A percentile compares a stretch with the other conserved stretches of the same genome.
Evolutionary conservation across 2,888 invertebrate species (phyloP).

Genomic region (Ichneumoninae sp.): DNA sequence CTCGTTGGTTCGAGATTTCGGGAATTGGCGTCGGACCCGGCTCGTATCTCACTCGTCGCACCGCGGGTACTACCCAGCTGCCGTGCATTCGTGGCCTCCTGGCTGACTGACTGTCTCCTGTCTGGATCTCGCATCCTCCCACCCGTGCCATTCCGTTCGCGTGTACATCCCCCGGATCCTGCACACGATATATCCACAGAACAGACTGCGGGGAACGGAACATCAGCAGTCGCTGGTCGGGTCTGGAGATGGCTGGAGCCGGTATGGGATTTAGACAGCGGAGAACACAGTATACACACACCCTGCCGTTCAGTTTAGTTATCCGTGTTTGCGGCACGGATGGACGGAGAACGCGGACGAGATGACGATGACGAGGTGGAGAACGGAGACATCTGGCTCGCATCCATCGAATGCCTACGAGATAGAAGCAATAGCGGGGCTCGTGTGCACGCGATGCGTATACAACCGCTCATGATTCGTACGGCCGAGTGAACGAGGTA

Average conservation of each 20-base stretch:
- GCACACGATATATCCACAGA: slow-evolving; percentile 22
- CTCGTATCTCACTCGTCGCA: slow-evolving; percentile 58
- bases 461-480: slow-evolving; percentile 11
- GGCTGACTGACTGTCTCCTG: slow-evolving; percentile 40
- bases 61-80: slow-evolving; percentile 22
- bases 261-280: slow-evolving; percentile 13
- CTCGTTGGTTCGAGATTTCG: slow-evolving; percentile 44
- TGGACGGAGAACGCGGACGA: slow-evolving; percentile 32
- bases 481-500: slow-evolving; percentile 12
- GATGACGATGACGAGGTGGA: slow-evolving; percentile 49
- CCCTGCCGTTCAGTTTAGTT: slow-evolving; percentile 3
- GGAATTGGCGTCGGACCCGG: slow-evolving; percentile 58
- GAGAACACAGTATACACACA: background rate
- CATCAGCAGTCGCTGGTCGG: slow-evolving; percentile 32
- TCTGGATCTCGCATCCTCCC: slow-evolving; percentile 43
- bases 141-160: slow-evolving; percentile 26
- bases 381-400: slow-evolving; percentile 76
- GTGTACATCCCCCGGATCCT: slow-evolving; percentile 15
- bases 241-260: background rate
- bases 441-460: slow-evolving; percentile 50
- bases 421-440: slow-evolving; percentile 36
- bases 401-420: slow-evolving; percentile 71
- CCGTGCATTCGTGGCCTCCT: slow-evolving; percentile 35
- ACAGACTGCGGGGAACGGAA: slow-evolving; percentile 28
- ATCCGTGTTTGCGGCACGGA: slow-evolving; percentile 33